Evolutionary conservation across 2,113 vertebrate genomes (phyloP).

Genomic region (Clinocottus analis): DNA sequence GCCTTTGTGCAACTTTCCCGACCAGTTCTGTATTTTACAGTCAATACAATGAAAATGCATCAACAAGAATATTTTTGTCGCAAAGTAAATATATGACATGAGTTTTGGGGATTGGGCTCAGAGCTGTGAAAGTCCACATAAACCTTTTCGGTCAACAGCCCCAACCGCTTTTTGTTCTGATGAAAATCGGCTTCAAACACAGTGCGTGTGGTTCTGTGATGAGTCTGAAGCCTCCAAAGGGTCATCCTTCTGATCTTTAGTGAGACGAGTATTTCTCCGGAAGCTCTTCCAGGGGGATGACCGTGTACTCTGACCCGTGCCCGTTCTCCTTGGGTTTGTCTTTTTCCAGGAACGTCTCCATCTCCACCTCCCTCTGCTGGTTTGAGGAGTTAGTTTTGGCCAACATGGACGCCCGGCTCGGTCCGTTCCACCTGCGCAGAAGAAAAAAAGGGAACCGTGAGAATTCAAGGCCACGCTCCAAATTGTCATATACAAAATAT

Average conservation of each 20-base stretch:
- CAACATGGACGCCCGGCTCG: neutral
- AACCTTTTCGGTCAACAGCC: neutral
- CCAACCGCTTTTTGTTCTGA: neutral
- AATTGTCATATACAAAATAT: neutral
- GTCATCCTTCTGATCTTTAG: constrained; percentile 37
- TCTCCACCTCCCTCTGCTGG: constrained; percentile 70
- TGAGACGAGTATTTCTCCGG: constrained; percentile 29
- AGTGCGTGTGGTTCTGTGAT: constrained; percentile 4
- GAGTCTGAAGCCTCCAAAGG: constrained; percentile 22
- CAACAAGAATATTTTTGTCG: neutral
- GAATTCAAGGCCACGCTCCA: neutral
- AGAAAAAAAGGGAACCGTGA: neutral
- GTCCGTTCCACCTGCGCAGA: constrained; percentile 66
- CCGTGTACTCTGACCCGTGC: constrained; percentile 61
- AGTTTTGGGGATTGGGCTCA: constrained; percentile 1
- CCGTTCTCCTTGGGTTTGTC: constrained; percentile 57
- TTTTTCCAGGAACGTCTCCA: constrained; percentile 61
- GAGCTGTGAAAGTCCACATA: constrained; percentile 10
- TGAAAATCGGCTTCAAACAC: constrained; percentile 14
- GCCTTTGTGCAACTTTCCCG: neutral
- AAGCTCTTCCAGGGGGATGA: constrained; percentile 70
- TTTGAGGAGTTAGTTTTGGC: neutral
- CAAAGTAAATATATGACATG: neutral
- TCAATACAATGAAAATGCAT: constrained; percentile 32
- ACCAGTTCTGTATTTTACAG: neutral